Base-by-base conservation (phyloP, 2,113 vertebrate genomes). In the Macaca nemestrina region DNA sequence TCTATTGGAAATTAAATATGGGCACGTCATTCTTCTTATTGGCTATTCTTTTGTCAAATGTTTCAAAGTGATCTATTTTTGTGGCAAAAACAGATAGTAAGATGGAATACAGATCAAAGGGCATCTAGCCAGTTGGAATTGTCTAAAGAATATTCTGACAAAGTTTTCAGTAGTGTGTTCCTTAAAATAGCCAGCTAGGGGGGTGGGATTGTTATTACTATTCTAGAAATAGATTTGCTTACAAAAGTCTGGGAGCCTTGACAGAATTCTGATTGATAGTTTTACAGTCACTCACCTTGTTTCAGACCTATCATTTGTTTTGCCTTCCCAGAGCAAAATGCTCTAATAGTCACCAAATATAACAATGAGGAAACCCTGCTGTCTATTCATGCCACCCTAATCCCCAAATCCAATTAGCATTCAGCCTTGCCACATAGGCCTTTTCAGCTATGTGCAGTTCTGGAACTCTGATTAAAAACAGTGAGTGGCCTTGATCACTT, bases 381-480 rank as follows among this genome's bases (percentile, higher is more conserved):
- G 57, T 12, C 81, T 86, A 84, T 91, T 64, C 84, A 64, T 79
- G 88, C 35, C 25, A 75, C 4, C 45, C 30, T 95, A 82, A 90
- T 93, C 80, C 90, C 40, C 64, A 94, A 84, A 94, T 82, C 61
- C 81, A 96, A 90, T 90, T 95, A 95, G 18, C 93, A 94, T 72
- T 55, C 76, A 94, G 52, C 57, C 64, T 93, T 78, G 43, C 72
- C 64, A 43, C 25, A 57, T n/a, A 95, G 55, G 27, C 86, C 86
- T 96, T 92, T 50, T 64, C 70, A 95, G 84, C 57, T 64, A 48
- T 82, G 61, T 30, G 64, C n/a, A 57, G 67, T 48, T 83, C 81
- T 93, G n/a, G 11, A 4, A n/a, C 64, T 92, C 94, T 96, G 90
- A 95, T 95, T 97, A 97, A 93, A 97, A 98, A 67, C 81, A 85